Conservation (phyloP, 2,888 invertebrate genomes). For the Trissolcus brochymenae region DNA sequence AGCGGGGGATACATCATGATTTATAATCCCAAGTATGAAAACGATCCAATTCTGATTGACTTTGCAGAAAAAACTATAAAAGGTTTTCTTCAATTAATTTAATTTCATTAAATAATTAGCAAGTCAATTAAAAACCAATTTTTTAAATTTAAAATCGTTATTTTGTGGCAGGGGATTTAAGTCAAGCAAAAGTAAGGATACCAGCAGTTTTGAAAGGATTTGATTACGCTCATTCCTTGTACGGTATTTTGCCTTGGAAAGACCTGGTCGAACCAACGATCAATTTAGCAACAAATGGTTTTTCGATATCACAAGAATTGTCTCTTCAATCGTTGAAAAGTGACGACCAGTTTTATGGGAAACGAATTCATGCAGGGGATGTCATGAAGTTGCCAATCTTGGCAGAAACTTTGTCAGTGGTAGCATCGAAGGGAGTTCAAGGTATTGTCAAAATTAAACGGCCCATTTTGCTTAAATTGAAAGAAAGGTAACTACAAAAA, state of each 20-base stretch:
- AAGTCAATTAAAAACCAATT: not conserved
- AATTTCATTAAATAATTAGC: too few species aligned
- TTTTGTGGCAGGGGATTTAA: constrained; percentile 22
- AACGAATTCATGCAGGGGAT: constrained; percentile 76
- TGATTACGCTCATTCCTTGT: constrained; percentile 78
- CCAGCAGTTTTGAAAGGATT: constrained; percentile 81
- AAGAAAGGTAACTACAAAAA: not conserved
- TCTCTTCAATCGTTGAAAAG: constrained; percentile 75
- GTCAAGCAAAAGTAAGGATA: constrained; percentile 68
- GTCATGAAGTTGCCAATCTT: constrained; percentile 77
- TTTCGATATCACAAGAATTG: constrained; percentile 77
- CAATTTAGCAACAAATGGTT: constrained; percentile 79
- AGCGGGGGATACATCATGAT: constrained; percentile 86
- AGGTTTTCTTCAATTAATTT: constrained; percentile 60
- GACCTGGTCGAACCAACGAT: constrained; percentile 80
- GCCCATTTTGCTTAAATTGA: not conserved
- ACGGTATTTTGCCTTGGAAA: constrained; percentile 80
- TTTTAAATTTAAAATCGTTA: not conserved
- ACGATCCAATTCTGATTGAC: constrained; percentile 79
- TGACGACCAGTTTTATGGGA: constrained; percentile 74
- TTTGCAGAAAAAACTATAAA: constrained; percentile 75
- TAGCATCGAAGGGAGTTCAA: constrained; percentile 75
- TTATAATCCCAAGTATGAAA: constrained; percentile 82
- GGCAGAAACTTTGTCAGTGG: constrained; percentile 78
- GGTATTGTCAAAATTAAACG: constrained; percentile 62